phyloP scores from a whole-genome alignment of 1,140 invertebrate species.

The Tetranychus urticae region DNA sequence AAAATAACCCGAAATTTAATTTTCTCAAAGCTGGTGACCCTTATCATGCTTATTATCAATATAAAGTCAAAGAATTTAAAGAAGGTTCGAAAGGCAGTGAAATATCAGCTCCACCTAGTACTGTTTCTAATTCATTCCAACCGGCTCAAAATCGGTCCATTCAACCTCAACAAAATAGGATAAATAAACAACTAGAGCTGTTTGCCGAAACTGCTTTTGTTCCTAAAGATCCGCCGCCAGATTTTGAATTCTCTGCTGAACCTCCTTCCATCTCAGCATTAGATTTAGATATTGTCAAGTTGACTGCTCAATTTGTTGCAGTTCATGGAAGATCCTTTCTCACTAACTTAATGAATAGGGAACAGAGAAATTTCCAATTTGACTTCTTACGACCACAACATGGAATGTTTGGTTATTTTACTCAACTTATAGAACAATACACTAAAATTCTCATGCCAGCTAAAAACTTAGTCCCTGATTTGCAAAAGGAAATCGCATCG shows the following conservation, averaged over 20 bases:
- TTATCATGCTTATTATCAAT: slow-evolving; percentile 95
- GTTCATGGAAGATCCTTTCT: slow-evolving; percentile 92
- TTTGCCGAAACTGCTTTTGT: slow-evolving; percentile 65
- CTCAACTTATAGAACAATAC: slow-evolving; percentile 90
- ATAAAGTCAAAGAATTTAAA: slow-evolving; percentile 87
- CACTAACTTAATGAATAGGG: slow-evolving; percentile 91
- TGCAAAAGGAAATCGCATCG: slow-evolving; percentile 50
- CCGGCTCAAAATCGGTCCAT: neutral
- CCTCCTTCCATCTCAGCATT: slow-evolving; percentile 95
- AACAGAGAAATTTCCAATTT: slow-evolving; percentile 95
- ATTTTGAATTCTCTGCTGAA: slow-evolving; percentile 94
- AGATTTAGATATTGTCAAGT: slow-evolving; percentile 90
- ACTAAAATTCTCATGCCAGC: slow-evolving; percentile 84
- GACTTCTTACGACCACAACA: slow-evolving; percentile 96
- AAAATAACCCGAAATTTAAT: slow-evolving; percentile 92
- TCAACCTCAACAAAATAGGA: slow-evolving; percentile 21
- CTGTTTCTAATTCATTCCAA: neutral
- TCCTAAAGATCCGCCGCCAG: slow-evolving; percentile 77
- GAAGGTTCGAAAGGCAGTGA: slow-evolving; percentile 41
- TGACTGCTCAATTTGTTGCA: slow-evolving; percentile 97
- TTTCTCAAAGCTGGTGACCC: slow-evolving; percentile 91
- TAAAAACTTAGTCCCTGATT: slow-evolving; percentile 56
- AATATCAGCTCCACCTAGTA: neutral
- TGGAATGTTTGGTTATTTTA: slow-evolving; percentile 95
- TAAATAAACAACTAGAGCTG: slow-evolving; percentile 34